phyloP scores from a whole-genome alignment of 2,113 vertebrate genomes.

The Psammodynastes pulverulentus region DNA sequence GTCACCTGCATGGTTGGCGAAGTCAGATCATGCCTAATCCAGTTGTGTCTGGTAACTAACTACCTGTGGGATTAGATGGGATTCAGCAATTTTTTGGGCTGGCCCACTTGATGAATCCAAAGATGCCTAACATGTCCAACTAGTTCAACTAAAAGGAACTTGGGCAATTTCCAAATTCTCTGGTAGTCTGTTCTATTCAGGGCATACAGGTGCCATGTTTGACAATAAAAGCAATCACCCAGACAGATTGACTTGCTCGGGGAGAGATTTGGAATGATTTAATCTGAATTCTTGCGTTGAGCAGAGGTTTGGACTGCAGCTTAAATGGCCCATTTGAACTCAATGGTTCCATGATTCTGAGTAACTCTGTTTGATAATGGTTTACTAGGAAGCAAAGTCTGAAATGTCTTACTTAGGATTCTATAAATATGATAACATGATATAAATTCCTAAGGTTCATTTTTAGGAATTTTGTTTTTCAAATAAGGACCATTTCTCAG shows the following conservation, averaged over 20 bases:
- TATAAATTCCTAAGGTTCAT: fast-evolving
- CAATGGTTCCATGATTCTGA: background rate
- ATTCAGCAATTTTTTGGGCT: background rate
- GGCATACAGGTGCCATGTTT: background rate
- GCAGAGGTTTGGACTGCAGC: background rate
- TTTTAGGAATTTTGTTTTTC: fast-evolving
- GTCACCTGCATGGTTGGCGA: background rate
- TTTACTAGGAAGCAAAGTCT: background rate
- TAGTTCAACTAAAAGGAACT: background rate
- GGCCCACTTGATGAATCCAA: background rate
- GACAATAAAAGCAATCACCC: background rate
- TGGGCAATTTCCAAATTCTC: background rate
- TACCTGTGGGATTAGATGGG: background rate
- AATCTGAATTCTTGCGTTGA: background rate
- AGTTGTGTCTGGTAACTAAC: background rate
- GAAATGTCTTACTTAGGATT: background rate
- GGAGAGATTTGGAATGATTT: background rate
- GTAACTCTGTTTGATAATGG: background rate
- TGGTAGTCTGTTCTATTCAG: background rate
- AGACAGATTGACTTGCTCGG: background rate
- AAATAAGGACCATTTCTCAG: background rate
- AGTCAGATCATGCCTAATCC: background rate
- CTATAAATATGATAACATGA: background rate
- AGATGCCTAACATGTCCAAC: background rate
- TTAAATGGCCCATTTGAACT: background rate